A percentile compares a stretch with the other conserved stretches of the same genome.
These are phyloP conservation scores for Diadegma fenestrale DNA, from an alignment of 2,888 invertebrate species.

Conservation along the genomic window DNA sequence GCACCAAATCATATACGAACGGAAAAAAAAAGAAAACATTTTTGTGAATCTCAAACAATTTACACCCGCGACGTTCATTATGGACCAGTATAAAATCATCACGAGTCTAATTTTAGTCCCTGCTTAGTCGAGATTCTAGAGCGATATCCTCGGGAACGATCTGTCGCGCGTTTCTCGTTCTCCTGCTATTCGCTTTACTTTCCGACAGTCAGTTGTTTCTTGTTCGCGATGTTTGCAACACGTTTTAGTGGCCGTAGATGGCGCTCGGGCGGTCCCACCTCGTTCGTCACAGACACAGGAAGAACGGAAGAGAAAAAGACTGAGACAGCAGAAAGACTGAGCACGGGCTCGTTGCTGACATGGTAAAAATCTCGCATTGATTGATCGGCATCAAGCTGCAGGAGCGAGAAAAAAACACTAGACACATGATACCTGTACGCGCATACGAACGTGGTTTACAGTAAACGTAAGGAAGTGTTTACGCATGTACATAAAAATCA, in stretches of 20 bases:
- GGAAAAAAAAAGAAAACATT: background rate
- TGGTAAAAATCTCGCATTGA: conserved; percentile 81
- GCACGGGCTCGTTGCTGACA: conserved; percentile 68
- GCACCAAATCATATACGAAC: background rate
- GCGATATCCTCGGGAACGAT: conserved; percentile 38
- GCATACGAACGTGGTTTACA: background rate
- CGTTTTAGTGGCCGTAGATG: conserved; percentile 82
- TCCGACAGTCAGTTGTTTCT: conserved; percentile 81
- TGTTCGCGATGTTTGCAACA: conserved; percentile 81
- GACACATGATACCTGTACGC: conserved; percentile 1
- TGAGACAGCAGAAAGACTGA: conserved; percentile 13
- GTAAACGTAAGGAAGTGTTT: conserved; percentile 26
- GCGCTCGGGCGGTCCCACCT: conserved; percentile 77
- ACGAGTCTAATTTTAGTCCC: conserved; percentile 29
- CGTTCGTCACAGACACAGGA: conserved; percentile 36
- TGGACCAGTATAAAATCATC: conserved; percentile 8
- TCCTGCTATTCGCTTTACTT: conserved; percentile 76
- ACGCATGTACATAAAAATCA: conserved; percentile 31
- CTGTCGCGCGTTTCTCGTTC: conserved; percentile 31
- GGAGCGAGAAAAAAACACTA: conserved; percentile 70
- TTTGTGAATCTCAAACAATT: conserved; percentile 20
- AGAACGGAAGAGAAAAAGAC: background rate
- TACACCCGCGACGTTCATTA: conserved; percentile 31
- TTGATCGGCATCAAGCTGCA: conserved; percentile 78
- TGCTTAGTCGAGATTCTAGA: conserved; percentile 40